Evolutionary conservation across 2,797 vertebrate genomes (phyloP), one percentile per base, ranked within the genome.

Genomic region (Prunella strophiata): DNA sequence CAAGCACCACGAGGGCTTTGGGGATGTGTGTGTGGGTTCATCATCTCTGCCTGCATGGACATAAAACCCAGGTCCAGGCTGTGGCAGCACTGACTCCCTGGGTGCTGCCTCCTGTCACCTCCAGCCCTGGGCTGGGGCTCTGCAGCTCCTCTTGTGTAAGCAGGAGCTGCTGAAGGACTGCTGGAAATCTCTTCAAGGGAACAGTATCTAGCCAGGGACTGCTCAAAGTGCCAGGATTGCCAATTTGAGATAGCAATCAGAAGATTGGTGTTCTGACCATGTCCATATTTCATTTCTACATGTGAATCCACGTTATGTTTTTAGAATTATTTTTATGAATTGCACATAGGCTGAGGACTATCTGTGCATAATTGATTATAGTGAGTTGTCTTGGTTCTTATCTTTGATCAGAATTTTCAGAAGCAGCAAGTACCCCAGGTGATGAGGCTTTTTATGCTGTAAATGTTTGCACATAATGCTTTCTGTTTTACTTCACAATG

Each of bases 371-470:
- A 96, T 74, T 97, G 96, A 95, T 94, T 95, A 65, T 83, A 80
- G 78, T 88, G 90, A 88, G 80, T 94, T 90, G 94, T 94, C 96
- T 94, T 91, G 91, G 83, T 76, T 89, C 95, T 96, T 96, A 96
- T 96, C 95, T 96, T 91, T 94, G 91, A 96, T 96, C 95, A 94
- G 85, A 77, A 78, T 93, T 96, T 94, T 93, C 85, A 91, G 88
- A 91, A 91, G 85, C 91, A 93, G 94, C 77, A 80, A 83, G 80
- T 45, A 93, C 95, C 96, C 94, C 95, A 94, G 94, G 88, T 96
- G 95, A 94, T 4, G 0, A 74, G 30, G 94, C 45, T 94, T 94
- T 94, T 90, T 61, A 58, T 93, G 77, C 88, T 68, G 88, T 61
- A 91, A 96, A 86, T 94, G 91, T 95, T 96, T 95, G 89, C 96